A percentile compares a stretch with the other conserved stretches of the same genome.
Conservation (phyloP, 1,140 invertebrate genomes). For the Eriocheir sinensis region DNA sequence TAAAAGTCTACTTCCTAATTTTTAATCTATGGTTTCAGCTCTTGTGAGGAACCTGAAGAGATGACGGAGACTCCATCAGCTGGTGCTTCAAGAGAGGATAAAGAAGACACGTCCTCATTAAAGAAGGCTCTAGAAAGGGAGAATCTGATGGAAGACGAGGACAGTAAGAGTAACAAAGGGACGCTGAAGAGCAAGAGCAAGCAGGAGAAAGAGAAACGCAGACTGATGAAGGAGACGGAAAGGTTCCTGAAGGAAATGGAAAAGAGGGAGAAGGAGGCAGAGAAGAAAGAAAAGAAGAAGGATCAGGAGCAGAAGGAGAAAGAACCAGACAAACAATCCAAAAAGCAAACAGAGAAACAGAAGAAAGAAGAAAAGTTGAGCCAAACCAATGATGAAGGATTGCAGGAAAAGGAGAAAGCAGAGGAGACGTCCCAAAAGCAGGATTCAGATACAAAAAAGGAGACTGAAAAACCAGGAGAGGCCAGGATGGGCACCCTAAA, state of each 20-base stretch:
- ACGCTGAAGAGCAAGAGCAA: conserved; percentile 42
- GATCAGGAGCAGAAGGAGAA: conserved; percentile 61
- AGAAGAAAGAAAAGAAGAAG: conserved; percentile 34
- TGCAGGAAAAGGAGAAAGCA: conserved; percentile 26
- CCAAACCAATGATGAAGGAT: conserved; percentile 37
- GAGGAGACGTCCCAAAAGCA: not conserved
- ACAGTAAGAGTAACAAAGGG: conserved; percentile 22
- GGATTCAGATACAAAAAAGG: conserved; percentile 37
- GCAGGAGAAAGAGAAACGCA: conserved; percentile 25
- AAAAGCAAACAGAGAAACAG: conserved; percentile 59
- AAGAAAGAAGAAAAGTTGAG: conserved; percentile 51
- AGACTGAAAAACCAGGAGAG: conserved; percentile 28
- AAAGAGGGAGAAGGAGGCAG: conserved; percentile 43
- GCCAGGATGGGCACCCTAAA: conserved; percentile 71
- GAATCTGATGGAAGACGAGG: not conserved
- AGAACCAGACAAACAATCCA: conserved; percentile 51
- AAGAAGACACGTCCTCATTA: not conserved
- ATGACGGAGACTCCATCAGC: not conserved
- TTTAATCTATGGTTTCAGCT: not conserved
- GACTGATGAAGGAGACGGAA: conserved; percentile 7
- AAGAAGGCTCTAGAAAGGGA: not conserved
- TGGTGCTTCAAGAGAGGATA: not conserved
- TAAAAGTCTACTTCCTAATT: not conserved
- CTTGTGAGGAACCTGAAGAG: not conserved
- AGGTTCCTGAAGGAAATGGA: conserved; percentile 30